A percentile compares a stretch with the other conserved stretches of the same genome.
Evolutionary conservation across 2,113 vertebrate genomes (phyloP).

Genomic region (Stegostoma tigrinum): DNA sequence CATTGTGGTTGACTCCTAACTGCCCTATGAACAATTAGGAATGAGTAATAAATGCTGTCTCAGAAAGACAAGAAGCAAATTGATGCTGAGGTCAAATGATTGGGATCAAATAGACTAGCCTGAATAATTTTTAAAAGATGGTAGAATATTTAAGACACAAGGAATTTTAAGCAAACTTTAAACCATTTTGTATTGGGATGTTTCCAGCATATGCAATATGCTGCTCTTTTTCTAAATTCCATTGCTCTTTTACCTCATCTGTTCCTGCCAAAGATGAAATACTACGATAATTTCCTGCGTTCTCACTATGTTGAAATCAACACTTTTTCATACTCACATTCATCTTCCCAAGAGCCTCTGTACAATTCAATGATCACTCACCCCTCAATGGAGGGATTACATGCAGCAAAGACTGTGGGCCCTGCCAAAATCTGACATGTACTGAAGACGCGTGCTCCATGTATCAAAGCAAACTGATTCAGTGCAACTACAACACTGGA

Average conservation of each 20-base stretch:
- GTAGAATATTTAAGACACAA: neutral
- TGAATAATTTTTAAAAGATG: neutral
- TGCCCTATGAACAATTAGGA: too few relatives aligned
- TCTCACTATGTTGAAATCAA: neutral
- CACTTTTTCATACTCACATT: neutral
- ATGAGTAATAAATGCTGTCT: too few relatives aligned
- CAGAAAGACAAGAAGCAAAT: neutral
- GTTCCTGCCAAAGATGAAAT: neutral
- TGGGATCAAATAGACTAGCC: neutral
- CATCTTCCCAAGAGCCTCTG: neutral
- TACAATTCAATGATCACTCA: neutral
- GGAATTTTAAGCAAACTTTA: neutral
- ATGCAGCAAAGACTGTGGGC: too few relatives aligned
- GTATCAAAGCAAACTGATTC: too few relatives aligned
- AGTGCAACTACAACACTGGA: too few relatives aligned
- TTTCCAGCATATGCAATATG: neutral
- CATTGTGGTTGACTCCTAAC: too few relatives aligned
- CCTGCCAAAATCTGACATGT: too few relatives aligned
- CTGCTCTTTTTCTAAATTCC: neutral
- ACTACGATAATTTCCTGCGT: neutral
- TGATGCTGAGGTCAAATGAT: neutral
- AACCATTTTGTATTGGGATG: neutral
- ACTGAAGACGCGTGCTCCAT: too few relatives aligned
- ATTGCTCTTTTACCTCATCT: neutral
- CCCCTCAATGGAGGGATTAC: too few relatives aligned